Evolutionary conservation across 2,888 invertebrate genomes (phyloP), one percentile per base, ranked within the genome.

Genomic region (Cerastoderma edule): DNA sequence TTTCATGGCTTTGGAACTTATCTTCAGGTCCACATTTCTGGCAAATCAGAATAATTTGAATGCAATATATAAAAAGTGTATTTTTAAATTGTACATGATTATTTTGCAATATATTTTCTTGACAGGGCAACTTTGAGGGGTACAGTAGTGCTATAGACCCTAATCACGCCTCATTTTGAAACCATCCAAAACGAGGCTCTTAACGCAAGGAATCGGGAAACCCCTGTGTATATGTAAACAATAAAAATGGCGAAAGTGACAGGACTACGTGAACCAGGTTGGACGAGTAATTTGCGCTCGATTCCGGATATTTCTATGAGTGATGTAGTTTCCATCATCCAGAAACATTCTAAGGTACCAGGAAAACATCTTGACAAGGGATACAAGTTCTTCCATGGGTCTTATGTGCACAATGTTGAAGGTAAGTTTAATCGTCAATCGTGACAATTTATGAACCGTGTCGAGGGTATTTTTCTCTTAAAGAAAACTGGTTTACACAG

Each of bases 261-360:
- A 68, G 57, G 46, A 19, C 33, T 69, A 10, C 39, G 69, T 22
- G 60, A 69, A 0, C 69, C 69, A 46, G 69, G 68, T 24, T 69
- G 69, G 48, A 60, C 69, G 19, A 69, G 33, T 33, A 69, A 69
- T 69, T 60, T 69, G 30, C 3, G 27, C 8, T 16, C 10, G 60
- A 33, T 69, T 19, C 69, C 69, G 16, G 22, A 69, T 60, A 69
- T 69, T 48, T 69, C 50, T 22, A 69, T 69, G 69, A 60, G 48
- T 48, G 69, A 69, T 44, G 69, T 63, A 6, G 35, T 63, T 63
- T n/a, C 24, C 33, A 39, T 63, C 44, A 63, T 63, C 10, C 63
- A 39, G n/a, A 39, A 63, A 63, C 44, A 63, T 22, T 63, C 35
- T 5, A 67, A 67, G 53, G 67, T 67, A 2, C 67, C 67, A 2